phyloP scores from a whole-genome alignment of 2,888 invertebrate genomes.

The Zaprionus lineosus region DNA sequence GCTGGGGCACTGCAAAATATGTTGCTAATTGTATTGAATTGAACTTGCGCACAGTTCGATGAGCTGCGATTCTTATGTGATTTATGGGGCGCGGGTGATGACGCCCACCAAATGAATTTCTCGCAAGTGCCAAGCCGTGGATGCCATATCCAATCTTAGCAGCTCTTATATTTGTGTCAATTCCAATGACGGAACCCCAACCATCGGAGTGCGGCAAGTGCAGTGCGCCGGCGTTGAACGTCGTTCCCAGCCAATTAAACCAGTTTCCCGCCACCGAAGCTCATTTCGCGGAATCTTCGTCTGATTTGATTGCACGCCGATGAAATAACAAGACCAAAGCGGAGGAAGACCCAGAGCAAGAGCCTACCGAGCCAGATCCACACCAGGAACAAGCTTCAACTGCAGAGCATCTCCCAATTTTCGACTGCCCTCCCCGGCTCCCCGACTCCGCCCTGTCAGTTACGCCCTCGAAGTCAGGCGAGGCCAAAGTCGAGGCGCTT shows the following conservation, averaged over 20 bases:
- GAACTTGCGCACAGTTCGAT: constrained; percentile 66
- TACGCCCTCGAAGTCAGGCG: constrained; percentile 47
- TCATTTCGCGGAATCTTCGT: constrained; percentile 45
- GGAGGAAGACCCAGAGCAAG: too few relatives aligned
- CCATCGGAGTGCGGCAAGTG: constrained; percentile 42
- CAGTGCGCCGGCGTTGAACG: constrained; percentile 16
- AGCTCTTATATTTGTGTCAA: constrained; percentile 25
- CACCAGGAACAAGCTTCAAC: too few relatives aligned
- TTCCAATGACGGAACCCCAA: constrained; percentile 8
- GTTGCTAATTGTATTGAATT: constrained; percentile 72
- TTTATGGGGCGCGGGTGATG: constrained; percentile 35
- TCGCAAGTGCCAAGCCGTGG: constrained; percentile 21
- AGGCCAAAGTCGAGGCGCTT: constrained; percentile 16
- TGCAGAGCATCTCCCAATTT: too few relatives aligned
- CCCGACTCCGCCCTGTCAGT: constrained; percentile 3
- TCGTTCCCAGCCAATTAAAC: constrained; percentile 68
- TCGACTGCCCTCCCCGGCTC: not conserved
- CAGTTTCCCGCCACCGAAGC: constrained; percentile 61
- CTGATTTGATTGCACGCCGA: constrained; percentile 57
- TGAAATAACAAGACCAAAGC: constrained; percentile 64
- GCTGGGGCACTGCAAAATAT: constrained; percentile 44
- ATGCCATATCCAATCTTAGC: constrained; percentile 21
- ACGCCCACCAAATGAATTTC: constrained; percentile 32
- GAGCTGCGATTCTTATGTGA: constrained; percentile 59
- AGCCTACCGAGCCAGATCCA: constrained; percentile 20